These are phyloP conservation scores for Morpho helenor DNA, from an alignment of 2,888 invertebrate species.

Conservation along the genomic window DNA sequence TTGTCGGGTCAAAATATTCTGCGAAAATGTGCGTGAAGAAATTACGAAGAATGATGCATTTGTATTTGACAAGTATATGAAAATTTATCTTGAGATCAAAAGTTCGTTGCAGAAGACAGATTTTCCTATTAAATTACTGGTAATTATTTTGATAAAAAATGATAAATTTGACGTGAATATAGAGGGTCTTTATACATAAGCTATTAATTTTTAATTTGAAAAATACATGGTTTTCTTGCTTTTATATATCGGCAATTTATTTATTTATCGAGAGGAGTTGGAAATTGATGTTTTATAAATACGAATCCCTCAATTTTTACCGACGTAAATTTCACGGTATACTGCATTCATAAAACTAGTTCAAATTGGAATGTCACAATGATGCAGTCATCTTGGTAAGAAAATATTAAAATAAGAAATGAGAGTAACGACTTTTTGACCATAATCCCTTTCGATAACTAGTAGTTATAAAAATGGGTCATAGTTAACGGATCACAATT, in stretches of 20 bases:
- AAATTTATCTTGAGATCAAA: not conserved
- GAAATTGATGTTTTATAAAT: no score
- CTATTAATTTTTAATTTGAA: not conserved
- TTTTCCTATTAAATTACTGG: conserved; percentile 4
- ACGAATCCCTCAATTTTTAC: not conserved
- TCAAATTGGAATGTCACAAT: no score
- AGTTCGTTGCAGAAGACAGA: conserved; percentile 3
- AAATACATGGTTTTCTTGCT: not conserved
- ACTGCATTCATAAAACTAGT: no score
- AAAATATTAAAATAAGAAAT: no score
- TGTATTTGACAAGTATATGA: not conserved
- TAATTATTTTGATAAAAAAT: not conserved
- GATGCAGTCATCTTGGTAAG: no score
- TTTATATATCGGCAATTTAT: not conserved
- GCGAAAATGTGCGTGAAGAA: not conserved
- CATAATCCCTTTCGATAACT: no score
- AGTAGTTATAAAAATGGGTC: no score
- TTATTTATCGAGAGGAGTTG: not conserved
- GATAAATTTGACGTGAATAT: no score
- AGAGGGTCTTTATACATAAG: no score
- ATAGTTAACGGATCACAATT: no score
- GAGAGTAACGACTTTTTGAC: no score
- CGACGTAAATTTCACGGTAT: no score
- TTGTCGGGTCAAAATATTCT: conserved; percentile 4
- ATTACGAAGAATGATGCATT: not conserved